phyloP scores from a whole-genome alignment of 2,888 invertebrate genomes.

The Torymus aiolomorphi region DNA sequence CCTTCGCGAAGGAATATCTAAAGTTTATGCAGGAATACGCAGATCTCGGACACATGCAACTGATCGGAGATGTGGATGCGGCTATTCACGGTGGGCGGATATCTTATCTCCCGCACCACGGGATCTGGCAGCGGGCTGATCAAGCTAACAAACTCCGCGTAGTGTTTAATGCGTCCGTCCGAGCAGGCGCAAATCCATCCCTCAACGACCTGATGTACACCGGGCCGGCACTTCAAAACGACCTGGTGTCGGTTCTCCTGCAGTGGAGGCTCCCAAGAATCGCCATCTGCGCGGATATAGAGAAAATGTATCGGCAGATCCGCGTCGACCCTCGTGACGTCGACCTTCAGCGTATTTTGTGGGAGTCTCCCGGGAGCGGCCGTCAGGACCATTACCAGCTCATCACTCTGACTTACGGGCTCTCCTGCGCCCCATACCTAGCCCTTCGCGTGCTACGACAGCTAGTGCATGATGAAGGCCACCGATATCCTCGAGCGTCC shows the following conservation, averaged over 20 bases:
- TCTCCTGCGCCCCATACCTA: slow-evolving; percentile 10
- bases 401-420: slow-evolving; percentile 34
- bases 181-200: neutral
- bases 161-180: neutral
- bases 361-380: neutral
- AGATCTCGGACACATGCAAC: too few relatives aligned
- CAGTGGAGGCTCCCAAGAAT: neutral
- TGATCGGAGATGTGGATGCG: too few relatives aligned
- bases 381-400: too few relatives aligned
- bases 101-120: too few relatives aligned
- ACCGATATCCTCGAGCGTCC: slow-evolving; percentile 10
- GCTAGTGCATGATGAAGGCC: slow-evolving; percentile 10
- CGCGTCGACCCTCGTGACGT: neutral
- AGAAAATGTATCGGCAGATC: slow-evolving; percentile 19
- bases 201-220: neutral
- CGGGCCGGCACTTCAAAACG: neutral
- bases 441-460: slow-evolving; percentile 15
- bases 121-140: neutral
- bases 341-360: neutral
- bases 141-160: slow-evolving; percentile 9
- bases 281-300: neutral
- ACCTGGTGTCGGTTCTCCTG: neutral
- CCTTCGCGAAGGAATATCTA: too few relatives aligned
- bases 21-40: too few relatives aligned
- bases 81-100: too few relatives aligned